A percentile compares a stretch with the other conserved stretches of the same genome.
Conservation (phyloP, 2,797 vertebrate species). For the Phaenicophaeus curvirostris region DNA sequence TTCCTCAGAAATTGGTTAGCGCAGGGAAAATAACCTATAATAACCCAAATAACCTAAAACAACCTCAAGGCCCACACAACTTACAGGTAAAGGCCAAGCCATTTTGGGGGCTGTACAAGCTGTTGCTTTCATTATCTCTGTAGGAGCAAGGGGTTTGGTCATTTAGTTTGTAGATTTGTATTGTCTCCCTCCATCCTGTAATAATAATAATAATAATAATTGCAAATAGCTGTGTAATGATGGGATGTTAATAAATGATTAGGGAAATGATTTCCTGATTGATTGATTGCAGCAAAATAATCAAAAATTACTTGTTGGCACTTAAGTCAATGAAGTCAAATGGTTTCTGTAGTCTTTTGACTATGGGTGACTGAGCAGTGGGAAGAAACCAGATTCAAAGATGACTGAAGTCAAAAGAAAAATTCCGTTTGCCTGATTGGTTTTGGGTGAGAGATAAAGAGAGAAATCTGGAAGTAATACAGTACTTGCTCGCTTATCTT, state of each 20-base stretch:
- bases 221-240: background rate
- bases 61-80: background rate
- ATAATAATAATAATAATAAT: background rate
- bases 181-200: background rate
- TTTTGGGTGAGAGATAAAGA: background rate
- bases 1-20: background rate
- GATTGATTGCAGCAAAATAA: background rate
- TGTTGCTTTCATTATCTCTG: background rate
- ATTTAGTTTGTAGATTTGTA: background rate
- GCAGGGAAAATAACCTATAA: background rate
- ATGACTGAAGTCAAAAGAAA: background rate
- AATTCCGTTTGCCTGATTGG: background rate
- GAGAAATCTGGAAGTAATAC: background rate
- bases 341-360: background rate
- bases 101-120: background rate
- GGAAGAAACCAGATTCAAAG: background rate
- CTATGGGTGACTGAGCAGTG: background rate
- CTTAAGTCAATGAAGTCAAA: background rate
- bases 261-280: background rate
- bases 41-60: too few relatives aligned
- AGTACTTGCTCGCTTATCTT: background rate
- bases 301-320: background rate
- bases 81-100: background rate
- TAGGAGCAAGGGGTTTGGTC: background rate
- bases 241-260: constrained; percentile 30